Base-by-base conservation (phyloP, 2,888 invertebrate species). In the Scaptodrosophila latifasciaeformis region DNA sequence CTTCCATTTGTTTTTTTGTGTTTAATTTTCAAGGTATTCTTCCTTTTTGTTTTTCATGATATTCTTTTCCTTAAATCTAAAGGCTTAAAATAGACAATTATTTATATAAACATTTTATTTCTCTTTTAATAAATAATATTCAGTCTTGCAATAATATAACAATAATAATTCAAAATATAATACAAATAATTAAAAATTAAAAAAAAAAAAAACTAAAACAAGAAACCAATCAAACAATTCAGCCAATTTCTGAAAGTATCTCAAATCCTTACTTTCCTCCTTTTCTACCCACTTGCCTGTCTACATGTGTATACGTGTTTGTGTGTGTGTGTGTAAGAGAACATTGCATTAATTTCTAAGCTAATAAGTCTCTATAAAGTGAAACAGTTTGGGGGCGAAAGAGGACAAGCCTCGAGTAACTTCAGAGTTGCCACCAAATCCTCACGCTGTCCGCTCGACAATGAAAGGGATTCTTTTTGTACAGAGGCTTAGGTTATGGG, bases 91-190 rank as follows among this genome's bases (percentile, higher is more conserved):
- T 75, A 71, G 67, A 65, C 68, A 72, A 56, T 67, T 18, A 51
- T 54, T 21, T 21, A 35, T 15, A 15, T 15, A 54, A 34, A 62
- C 44, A 65, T n/a, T 48, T n/a, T n/a, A n/a, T n/a, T n/a, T n/a
- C n/a, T n/a, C n/a, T n/a, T n/a, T n/a, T 57, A 65, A 70, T 77
- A 74, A 74, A 74, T 77, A 70, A 74, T 77, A 74, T 15, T 74
- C 72, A 74, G 72, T 74, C 72, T 74, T 74, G 68, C 43, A 67
- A 59, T 74, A 74, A 74, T 77, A n/a, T n/a, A 37, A 72, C 74
- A 63, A 59, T 45, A 62, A 70, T 24, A 24, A 24, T 7, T 24
- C 3, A 24, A 24, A 37, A 37, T 72, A 72, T 71, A 71, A 72
- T 76, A 72, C 77, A 72, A 66, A 70, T 66, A 70, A 65, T 61